phyloP scores from a whole-genome alignment of 1,140 invertebrate species.

The Dryas iulia region DNA sequence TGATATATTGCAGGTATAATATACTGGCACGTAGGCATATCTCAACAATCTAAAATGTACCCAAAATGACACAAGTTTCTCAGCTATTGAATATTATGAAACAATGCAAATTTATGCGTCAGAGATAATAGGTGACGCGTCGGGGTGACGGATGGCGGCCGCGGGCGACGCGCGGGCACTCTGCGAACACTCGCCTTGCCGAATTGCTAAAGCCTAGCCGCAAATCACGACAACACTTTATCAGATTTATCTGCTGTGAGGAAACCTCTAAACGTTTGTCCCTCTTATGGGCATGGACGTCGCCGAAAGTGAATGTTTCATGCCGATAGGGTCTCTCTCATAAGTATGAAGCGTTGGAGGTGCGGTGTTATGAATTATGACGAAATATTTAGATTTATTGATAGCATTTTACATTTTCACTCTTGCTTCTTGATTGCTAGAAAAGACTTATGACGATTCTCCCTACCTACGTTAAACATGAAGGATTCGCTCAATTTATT shows the following conservation, averaged over 20 bases:
- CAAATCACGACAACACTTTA: slow-evolving; percentile 17
- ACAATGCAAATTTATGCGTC: slow-evolving; percentile 25
- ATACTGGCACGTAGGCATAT: background rate
- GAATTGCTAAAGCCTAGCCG: slow-evolving; percentile 10
- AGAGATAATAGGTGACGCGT: slow-evolving; percentile 29
- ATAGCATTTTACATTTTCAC: no score
- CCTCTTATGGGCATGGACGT: slow-evolving; percentile 5
- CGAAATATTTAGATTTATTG: background rate
- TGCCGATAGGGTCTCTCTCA: background rate
- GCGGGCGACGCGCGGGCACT: slow-evolving; percentile 16
- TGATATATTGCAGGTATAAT: background rate
- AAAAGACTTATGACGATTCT: no score
- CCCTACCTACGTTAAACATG: no score
- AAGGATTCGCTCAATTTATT: no score
- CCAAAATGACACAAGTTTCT: slow-evolving; percentile 19
- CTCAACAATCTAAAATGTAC: slow-evolving; percentile 1
- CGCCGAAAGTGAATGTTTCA: slow-evolving; percentile 11
- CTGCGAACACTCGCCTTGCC: slow-evolving; percentile 11
- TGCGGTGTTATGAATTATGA: background rate
- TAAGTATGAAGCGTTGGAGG: no score
- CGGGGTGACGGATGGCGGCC: slow-evolving; percentile 20
- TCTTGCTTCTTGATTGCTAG: no score
- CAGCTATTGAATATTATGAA: slow-evolving; percentile 14
- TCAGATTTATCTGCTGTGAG: slow-evolving; percentile 17
- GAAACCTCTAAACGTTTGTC: slow-evolving; percentile 14